phyloP scores from a whole-genome alignment of 1,140 invertebrate species.

The Arctopsyche grandis region DNA sequence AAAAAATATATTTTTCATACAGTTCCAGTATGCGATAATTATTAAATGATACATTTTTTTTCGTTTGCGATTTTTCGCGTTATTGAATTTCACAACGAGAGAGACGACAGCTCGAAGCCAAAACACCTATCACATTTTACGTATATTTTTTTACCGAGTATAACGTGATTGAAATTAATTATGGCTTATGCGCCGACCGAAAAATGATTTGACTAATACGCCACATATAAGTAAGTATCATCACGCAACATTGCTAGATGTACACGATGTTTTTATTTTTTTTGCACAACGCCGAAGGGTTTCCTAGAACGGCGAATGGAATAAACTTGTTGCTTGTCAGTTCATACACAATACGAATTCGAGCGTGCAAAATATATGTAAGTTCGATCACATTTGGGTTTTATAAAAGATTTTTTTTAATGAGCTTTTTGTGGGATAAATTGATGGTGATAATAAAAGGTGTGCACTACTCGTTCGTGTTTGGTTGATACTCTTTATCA shows the following conservation, averaged over 20 bases:
- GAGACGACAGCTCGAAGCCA: constrained; percentile 2
- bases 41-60: constrained; percentile 21
- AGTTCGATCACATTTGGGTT: too few relatives aligned
- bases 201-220: constrained; percentile 16
- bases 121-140: neutral
- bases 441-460: constrained; percentile 20
- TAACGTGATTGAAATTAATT: constrained; percentile 27
- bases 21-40: neutral
- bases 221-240: constrained; percentile 8
- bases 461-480: constrained; percentile 34
- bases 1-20: constrained; percentile 18
- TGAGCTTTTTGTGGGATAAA: too few relatives aligned
- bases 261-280: neutral
- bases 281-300: neutral
- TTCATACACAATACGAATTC: too few relatives aligned
- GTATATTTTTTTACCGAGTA: neutral
- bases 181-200: neutral
- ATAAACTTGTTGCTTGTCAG: neutral
- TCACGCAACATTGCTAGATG: neutral
- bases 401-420: too few relatives aligned
- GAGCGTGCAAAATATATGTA: too few relatives aligned
- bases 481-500: constrained; percentile 7
- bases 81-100: constrained; percentile 8
- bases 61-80: neutral
- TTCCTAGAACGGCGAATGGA: neutral